Evolutionary conservation across 2,888 invertebrate genomes (phyloP), one percentile per base, ranked within the genome.

Genomic region (Junonia oenone): DNA sequence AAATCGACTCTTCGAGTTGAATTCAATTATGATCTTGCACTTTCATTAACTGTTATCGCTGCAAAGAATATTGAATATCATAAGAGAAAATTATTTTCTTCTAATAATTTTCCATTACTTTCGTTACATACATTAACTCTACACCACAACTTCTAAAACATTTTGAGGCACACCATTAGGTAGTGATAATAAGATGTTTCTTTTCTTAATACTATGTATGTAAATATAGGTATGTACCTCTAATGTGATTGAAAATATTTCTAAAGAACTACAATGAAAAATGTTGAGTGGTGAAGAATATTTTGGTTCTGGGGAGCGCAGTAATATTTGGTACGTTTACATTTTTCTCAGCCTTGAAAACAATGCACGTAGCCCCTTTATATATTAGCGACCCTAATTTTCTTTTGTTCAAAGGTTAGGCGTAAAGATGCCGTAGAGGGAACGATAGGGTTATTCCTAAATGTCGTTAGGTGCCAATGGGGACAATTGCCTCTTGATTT

Each of bases 401-500:
- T 58, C 63, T 54, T 59, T 64, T 63, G 59, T 63, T 52, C 49
- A 55, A 56, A 56, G 53, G 58, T 55, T 51, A 51, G 31, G 45
- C 45, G 52, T 52, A 45, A 58, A 57, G 55, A 56, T 58, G 46
- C 22, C 38, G 31, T 38, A 46, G 17, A 33, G 51, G 48, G 55
- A 55, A 35, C 55, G 59, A 45, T 55, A 59, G 63, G 64, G 62
- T 63, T 61, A 65, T 66, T 65, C 63, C 65, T 68, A 68, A 75
- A 73, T 68, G 71, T 65, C 71, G 68, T 69, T 71, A 66, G 69
- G 68, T 64, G 69, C 65, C 72, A 69, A 71, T 72, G 71, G 78
- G 51, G 73, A 75, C 75, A 77, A 80, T 78, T 73, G 76, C 62
- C 64, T 66, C 68, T 71, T 79, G 80, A 76, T 78, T 81, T 73